phyloP scores from a whole-genome alignment of 2,113 vertebrate genomes.

The Cathartes aura region DNA sequence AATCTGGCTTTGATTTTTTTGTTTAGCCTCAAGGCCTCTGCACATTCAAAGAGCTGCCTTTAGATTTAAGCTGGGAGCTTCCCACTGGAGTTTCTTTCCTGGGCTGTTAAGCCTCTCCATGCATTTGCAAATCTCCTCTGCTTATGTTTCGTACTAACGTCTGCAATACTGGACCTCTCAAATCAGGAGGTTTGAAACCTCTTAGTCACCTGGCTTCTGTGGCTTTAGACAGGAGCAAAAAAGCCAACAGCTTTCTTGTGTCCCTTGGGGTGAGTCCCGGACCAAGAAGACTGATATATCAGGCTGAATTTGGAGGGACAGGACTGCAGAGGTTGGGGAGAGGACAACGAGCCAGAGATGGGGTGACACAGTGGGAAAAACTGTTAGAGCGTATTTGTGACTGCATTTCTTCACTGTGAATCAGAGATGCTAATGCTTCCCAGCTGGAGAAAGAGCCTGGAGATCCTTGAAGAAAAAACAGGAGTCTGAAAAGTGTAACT shows the following conservation, averaged over 20 bases:
- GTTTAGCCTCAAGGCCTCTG: slow-evolving; percentile 7
- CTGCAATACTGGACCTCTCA: not conserved
- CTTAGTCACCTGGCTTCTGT: not conserved
- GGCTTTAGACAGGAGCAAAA: not conserved
- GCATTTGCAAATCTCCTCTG: slow-evolving; percentile 5
- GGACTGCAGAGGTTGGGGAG: not conserved
- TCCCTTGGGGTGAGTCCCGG: not conserved
- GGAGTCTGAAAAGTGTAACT: not conserved
- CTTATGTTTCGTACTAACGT: not conserved
- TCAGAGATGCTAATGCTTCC: not conserved
- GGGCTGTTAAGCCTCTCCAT: not conserved
- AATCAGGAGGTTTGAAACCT: not conserved
- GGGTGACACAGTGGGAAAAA: not conserved
- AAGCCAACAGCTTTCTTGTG: not conserved
- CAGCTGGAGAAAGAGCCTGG: not conserved
- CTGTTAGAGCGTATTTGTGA: not conserved
- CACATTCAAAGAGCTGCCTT: slow-evolving; percentile 43
- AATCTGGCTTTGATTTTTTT: slow-evolving; percentile 24
- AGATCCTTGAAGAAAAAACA: not conserved
- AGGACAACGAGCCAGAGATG: not conserved
- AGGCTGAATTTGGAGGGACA: not conserved
- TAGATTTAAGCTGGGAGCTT: slow-evolving; percentile 39
- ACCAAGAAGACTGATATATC: not conserved
- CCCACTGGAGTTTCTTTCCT: slow-evolving; percentile 40
- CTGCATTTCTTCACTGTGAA: not conserved